These are phyloP conservation scores for Homalodisca vitripennis DNA, from an alignment of 1,140 invertebrate species.

Conservation along the genomic window DNA sequence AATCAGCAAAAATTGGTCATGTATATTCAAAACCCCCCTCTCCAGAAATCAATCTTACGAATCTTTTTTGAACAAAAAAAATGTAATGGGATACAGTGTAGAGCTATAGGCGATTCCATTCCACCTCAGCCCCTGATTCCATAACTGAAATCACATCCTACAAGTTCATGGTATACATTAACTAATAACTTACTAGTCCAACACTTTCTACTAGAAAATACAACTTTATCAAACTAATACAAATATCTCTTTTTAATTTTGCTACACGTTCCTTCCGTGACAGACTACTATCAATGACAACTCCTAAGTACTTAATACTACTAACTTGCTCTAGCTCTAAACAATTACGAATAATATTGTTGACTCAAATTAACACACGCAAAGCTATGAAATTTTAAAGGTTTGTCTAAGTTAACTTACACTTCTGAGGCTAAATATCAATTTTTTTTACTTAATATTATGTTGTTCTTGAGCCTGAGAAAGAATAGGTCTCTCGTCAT, in stretches of 20 bases:
- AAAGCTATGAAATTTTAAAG: not conserved
- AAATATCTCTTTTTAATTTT: not conserved
- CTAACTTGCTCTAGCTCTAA: not conserved
- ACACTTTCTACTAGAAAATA: not conserved
- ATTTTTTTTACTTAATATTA: not conserved
- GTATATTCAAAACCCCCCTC: not conserved
- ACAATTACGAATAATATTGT: not conserved
- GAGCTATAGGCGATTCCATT: not conserved
- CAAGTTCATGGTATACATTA: not conserved
- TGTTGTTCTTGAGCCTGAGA: not conserved
- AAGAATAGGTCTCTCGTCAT: not conserved
- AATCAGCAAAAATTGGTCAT: not conserved
- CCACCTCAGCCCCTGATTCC: not conserved
- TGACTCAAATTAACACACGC: not conserved
- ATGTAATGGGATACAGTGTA: not conserved
- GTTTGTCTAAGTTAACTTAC: not conserved
- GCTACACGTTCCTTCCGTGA: not conserved
- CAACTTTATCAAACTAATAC: not conserved
- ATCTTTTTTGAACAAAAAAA: not conserved
- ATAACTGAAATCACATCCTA: not conserved
- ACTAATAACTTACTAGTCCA: not conserved
- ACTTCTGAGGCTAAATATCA: not conserved
- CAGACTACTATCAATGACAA: not conserved
- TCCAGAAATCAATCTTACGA: not conserved
- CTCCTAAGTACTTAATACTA: not conserved